Base-by-base conservation (phyloP, 2,888 invertebrate species). In the Cephus rjabovi region DNA sequence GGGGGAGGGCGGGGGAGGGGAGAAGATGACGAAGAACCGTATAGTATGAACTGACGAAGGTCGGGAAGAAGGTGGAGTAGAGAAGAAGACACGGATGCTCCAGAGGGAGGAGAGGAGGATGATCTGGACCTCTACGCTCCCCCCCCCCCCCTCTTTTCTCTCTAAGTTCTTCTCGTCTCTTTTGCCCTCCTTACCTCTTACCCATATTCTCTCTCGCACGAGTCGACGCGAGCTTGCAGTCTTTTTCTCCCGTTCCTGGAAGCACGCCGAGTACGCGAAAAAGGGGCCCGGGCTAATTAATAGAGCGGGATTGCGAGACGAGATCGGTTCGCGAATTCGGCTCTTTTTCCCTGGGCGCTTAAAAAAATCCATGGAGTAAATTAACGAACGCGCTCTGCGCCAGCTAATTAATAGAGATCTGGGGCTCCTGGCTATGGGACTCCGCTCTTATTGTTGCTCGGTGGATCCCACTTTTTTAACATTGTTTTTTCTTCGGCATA, bases 261-360 rank as follows among this genome's bases (percentile, higher is more conserved):
- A 34, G 71, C 71, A 33, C 31, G 71, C 71, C 33, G 34, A 71
- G 71, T 34, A 31, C 33, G 23, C 34, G 30, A 71, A 71, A 71
- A 71, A 85, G 85, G 81, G 81, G 80, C 77, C 81, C 78, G 82
- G 81, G 85, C 85, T 85, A 85, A 85, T 85, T 85, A 85, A 85
- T 85, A 85, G 85, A 85, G 85, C 86, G 77, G 68, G 81, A 71
- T 71, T 34, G 71, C 33, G 71, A 71, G 71, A 34, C 71, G 71
- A 71, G 71, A 71, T 71, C 71, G 71, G 71, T 34, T 56, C 71
- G 71, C 31, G 71, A 71, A 71, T 71, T 34, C 71, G 71, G 56
- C 56, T 56, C 56, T 56, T 56, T 56, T 56, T 56, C 56, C 56
- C 56, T 56, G 56, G 56, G 56, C 56, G 56, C 56, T 56, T 56